Conservation (phyloP, 2,888 invertebrate genomes). For the Erynnis tages region DNA sequence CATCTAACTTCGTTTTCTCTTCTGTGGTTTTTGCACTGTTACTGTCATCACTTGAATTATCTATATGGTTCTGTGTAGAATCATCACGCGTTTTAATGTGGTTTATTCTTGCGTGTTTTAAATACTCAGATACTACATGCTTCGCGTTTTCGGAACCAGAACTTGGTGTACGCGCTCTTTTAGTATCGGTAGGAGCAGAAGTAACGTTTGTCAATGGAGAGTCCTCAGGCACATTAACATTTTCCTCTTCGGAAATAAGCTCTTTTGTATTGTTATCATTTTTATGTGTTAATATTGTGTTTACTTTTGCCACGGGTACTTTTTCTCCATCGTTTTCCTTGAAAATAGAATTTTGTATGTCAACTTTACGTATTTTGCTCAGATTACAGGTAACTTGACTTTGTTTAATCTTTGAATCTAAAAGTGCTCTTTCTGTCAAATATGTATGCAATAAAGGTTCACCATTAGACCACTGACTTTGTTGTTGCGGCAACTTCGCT, state of each 20-base stretch:
- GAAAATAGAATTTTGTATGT: slow-evolving; percentile 54
- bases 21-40: slow-evolving; percentile 52
- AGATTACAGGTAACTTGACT: slow-evolving; percentile 76
- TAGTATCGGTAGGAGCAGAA: slow-evolving; percentile 44
- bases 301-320: slow-evolving; percentile 36
- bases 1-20: slow-evolving; percentile 55
- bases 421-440: slow-evolving; percentile 86
- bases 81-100: slow-evolving; percentile 66
- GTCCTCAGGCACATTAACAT: slow-evolving; percentile 38
- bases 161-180: slow-evolving; percentile 49
- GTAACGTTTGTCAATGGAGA: slow-evolving; percentile 31
- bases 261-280: slow-evolving; percentile 38
- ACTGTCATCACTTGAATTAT: slow-evolving; percentile 54
- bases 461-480: slow-evolving; percentile 79
- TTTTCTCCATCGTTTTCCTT: slow-evolving; percentile 45
- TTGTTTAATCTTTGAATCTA: slow-evolving; percentile 87
- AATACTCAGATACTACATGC: slow-evolving; percentile 84
- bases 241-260: slow-evolving; percentile 46
- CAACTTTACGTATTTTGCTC: slow-evolving; percentile 62
- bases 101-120: slow-evolving; percentile 82
- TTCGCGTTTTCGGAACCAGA: slow-evolving; percentile 80
- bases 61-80: slow-evolving; percentile 49
- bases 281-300: slow-evolving; percentile 34
- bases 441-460: slow-evolving; percentile 87
- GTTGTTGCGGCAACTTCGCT: slow-evolving; percentile 81